These are phyloP conservation scores for Sinocyclocheilus anophthalmus DNA, from an alignment of 2,113 vertebrate species.

Conservation along the genomic window DNA sequence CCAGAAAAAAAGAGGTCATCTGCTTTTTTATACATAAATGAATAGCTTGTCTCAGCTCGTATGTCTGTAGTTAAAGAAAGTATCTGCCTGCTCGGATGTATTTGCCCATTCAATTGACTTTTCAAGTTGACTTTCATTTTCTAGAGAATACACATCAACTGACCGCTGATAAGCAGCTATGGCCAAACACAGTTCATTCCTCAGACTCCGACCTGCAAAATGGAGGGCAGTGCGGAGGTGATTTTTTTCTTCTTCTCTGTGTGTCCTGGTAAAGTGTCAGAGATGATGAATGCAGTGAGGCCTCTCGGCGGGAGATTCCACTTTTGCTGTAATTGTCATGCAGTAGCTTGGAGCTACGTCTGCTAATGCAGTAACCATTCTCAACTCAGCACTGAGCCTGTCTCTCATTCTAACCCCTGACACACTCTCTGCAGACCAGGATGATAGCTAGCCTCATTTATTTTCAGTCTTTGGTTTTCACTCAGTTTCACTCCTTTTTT, in stretches of 20 bases:
- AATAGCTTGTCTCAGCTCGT: slow-evolving; percentile 29
- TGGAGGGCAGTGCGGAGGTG: slow-evolving; percentile 51
- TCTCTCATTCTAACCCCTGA: slow-evolving; percentile 34
- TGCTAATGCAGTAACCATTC: slow-evolving; percentile 39
- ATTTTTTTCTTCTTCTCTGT: slow-evolving; percentile 1
- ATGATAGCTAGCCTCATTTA: slow-evolving; percentile 14
- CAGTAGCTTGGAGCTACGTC: slow-evolving; percentile 25
- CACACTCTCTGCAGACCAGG: slow-evolving; percentile 21
- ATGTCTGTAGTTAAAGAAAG: slow-evolving; percentile 12
- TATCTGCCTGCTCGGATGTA: slow-evolving; percentile 23
- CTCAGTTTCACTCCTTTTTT: slow-evolving; percentile 3
- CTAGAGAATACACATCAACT: slow-evolving; percentile 27
- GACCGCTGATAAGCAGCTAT: slow-evolving; percentile 44
- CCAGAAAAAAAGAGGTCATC: slow-evolving; percentile 40
- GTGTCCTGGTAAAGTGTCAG: slow-evolving; percentile 29
- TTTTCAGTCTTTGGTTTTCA: neutral
- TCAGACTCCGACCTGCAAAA: slow-evolving; percentile 52
- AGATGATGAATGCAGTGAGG: slow-evolving; percentile 47
- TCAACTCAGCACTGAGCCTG: slow-evolving; percentile 19
- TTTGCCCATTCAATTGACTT: slow-evolving; percentile 48
- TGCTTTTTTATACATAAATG: slow-evolving; percentile 30
- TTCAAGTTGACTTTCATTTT: slow-evolving; percentile 55
- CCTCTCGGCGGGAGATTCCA: slow-evolving; percentile 33
- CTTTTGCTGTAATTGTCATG: slow-evolving; percentile 46
- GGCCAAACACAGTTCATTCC: slow-evolving; percentile 49